Percentiles rank a stretch among this genome's conserved stretches.
phyloP scores from a whole-genome alignment of 1,140 invertebrate species.

The Drosophila melanica region DNA sequence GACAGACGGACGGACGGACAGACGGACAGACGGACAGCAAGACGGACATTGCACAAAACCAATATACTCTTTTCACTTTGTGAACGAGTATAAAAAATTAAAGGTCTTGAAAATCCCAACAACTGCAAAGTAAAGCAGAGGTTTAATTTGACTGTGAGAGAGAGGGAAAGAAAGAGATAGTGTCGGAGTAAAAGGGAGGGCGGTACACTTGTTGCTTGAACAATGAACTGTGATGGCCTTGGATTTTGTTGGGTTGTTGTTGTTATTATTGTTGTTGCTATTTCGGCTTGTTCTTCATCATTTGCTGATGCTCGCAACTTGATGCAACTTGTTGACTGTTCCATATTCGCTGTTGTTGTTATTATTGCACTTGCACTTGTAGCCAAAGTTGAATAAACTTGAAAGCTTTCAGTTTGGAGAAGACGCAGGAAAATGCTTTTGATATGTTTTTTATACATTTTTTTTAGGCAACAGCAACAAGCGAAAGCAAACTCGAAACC shows the following conservation, averaged over 20 bases:
- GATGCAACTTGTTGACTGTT: neutral
- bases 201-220: slow-evolving; percentile 33
- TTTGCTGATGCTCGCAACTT: slow-evolving; percentile 21
- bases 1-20: too few relatives aligned
- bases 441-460: neutral
- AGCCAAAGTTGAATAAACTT: slow-evolving; percentile 47
- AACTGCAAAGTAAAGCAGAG: neutral
- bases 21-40: too few relatives aligned
- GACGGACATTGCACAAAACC: too few relatives aligned
- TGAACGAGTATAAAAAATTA: too few relatives aligned
- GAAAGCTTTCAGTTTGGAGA: neutral
- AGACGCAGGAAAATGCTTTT: slow-evolving; percentile 2
- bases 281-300: slow-evolving; percentile 20
- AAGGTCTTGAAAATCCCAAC: slow-evolving; percentile 6
- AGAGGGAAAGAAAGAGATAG: neutral
- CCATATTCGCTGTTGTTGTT: slow-evolving; percentile 20
- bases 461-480: slow-evolving; percentile 17
- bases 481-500: slow-evolving; percentile 3
- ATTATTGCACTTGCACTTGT: slow-evolving; percentile 18
- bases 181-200: neutral
- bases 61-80: too few relatives aligned
- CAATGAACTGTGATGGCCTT: slow-evolving; percentile 50
- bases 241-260: slow-evolving; percentile 9
- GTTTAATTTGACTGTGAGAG: neutral
- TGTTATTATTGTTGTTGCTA: slow-evolving; percentile 6